phyloP scores from a whole-genome alignment of 2,888 invertebrate species.

The Koerneria pararmatus region DNA sequence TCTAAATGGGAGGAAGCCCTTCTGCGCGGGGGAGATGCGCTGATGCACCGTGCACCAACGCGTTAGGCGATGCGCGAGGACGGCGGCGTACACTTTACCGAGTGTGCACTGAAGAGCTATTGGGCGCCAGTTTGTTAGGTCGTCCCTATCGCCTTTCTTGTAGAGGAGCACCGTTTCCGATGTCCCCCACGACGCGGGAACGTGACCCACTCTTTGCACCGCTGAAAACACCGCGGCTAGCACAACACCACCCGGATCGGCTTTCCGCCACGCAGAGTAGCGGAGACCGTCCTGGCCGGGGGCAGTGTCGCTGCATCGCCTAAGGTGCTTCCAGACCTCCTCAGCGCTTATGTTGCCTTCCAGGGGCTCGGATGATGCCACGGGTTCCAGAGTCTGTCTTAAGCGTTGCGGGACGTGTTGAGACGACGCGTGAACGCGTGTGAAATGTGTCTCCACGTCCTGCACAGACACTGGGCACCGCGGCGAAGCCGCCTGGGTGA shows the following conservation, averaged over 20 bases:
- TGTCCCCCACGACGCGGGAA: slow-evolving; percentile 33
- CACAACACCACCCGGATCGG: slow-evolving; percentile 30
- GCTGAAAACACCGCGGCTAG: slow-evolving; percentile 17
- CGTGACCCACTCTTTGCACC: background rate
- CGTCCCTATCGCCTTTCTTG: slow-evolving; percentile 37
- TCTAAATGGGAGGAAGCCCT: slow-evolving; percentile 59
- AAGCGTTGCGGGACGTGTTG: too few species aligned
- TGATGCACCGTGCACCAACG: slow-evolving; percentile 30
- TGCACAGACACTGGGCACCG: too few species aligned
- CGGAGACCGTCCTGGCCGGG: slow-evolving; percentile 43
- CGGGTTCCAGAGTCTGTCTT: too few species aligned
- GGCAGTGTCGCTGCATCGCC: slow-evolving; percentile 31
- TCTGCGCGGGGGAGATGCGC: slow-evolving; percentile 47
- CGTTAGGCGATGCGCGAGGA: slow-evolving; percentile 32
- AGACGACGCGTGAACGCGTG: too few species aligned
- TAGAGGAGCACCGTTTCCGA: slow-evolving; percentile 37
- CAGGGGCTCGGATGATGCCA: slow-evolving; percentile 11
- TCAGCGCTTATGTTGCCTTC: background rate
- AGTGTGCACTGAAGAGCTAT: slow-evolving; percentile 35
- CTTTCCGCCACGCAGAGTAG: slow-evolving; percentile 30
- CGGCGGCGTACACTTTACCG: slow-evolving; percentile 32
- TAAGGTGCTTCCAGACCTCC: slow-evolving; percentile 10
- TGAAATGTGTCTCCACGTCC: too few species aligned
- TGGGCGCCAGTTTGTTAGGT: slow-evolving; percentile 46
- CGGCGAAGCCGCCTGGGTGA: too few species aligned